These are phyloP conservation scores for Ostrea denselamellosa DNA, from an alignment of 1,140 invertebrate genomes.

Conservation along the genomic window DNA sequence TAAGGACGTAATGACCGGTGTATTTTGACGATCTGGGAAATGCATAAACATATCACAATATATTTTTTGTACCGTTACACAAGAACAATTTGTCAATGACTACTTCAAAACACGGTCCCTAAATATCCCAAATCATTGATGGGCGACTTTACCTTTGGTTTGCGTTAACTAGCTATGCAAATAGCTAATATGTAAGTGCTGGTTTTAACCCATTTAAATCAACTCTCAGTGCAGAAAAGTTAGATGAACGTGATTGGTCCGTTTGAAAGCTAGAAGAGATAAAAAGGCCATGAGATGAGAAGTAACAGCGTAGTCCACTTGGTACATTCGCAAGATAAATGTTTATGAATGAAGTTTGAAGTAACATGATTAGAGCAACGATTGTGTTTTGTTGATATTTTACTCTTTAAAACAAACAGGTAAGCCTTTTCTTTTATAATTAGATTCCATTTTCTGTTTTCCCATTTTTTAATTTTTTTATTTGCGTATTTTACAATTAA, in stretches of 20 bases:
- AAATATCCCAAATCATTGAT: too few relatives aligned
- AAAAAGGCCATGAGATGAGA: slow-evolving; percentile 6
- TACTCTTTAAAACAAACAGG: not conserved
- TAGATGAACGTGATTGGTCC: not conserved
- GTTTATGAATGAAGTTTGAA: not conserved
- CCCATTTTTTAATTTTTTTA: not conserved
- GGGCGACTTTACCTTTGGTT: not conserved
- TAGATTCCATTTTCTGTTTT: not conserved
- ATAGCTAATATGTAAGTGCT: not conserved
- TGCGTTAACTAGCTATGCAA: not conserved
- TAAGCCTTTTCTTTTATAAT: not conserved
- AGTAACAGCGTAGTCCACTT: not conserved
- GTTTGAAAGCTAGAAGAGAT: not conserved
- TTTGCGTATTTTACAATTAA: not conserved
- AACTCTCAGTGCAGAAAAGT: slow-evolving; percentile 28
- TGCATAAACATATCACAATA: too few relatives aligned
- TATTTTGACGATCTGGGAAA: too few relatives aligned
- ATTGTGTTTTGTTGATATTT: too few relatives aligned
- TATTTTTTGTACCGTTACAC: too few relatives aligned
- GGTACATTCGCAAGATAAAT: not conserved
- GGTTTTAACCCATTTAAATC: slow-evolving; percentile 4
- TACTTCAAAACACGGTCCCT: too few relatives aligned
- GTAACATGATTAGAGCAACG: not conserved
- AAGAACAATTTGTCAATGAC: too few relatives aligned
- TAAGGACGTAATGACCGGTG: too few relatives aligned